Evolutionary conservation across 2,888 invertebrate species (phyloP).

Genomic region (Lordiphosa fenestrarum): DNA sequence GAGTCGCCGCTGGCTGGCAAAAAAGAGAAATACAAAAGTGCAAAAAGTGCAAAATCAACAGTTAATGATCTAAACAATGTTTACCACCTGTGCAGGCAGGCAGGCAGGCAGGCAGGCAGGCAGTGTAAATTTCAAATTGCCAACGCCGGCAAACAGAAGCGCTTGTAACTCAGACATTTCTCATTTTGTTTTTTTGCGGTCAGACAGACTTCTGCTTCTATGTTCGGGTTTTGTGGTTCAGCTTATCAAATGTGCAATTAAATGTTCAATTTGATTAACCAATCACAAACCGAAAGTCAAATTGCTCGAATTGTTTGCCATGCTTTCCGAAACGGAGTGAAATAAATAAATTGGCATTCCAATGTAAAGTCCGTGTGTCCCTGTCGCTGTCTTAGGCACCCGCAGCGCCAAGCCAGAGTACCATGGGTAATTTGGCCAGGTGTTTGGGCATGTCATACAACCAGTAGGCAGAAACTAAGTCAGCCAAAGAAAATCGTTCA

Average conservation of each 20-base stretch:
- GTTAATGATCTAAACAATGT: conserved; percentile 50
- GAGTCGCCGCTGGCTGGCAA: not conserved
- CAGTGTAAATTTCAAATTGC: conserved; percentile 39
- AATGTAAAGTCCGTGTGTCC: conserved; percentile 16
- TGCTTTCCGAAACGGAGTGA: conserved; percentile 37
- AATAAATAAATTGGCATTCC: conserved; percentile 30
- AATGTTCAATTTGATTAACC: conserved; percentile 55
- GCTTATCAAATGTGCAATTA: conserved; percentile 41
- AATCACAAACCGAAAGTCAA: conserved; percentile 66
- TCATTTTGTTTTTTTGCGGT: conserved; percentile 22
- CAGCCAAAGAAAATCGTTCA: too few species aligned
- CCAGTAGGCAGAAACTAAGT: too few species aligned
- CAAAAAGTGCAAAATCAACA: conserved; percentile 48
- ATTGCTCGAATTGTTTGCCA: conserved; percentile 66
- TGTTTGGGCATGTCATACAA: too few species aligned
- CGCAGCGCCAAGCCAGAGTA: conserved; percentile 2
- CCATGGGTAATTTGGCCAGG: too few species aligned
- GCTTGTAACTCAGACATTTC: conserved; percentile 21
- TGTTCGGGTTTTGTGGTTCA: too few species aligned
- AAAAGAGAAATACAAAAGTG: conserved; percentile 20
- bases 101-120: conserved; percentile 5
- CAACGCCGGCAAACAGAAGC: conserved; percentile 28
- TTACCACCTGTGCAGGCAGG: conserved; percentile 36
- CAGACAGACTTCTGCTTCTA: conserved; percentile 8
- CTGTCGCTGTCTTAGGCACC: conserved; percentile 3